Base-by-base conservation (phyloP, 2,888 invertebrate genomes). In the Glaucopsyche alexis region DNA sequence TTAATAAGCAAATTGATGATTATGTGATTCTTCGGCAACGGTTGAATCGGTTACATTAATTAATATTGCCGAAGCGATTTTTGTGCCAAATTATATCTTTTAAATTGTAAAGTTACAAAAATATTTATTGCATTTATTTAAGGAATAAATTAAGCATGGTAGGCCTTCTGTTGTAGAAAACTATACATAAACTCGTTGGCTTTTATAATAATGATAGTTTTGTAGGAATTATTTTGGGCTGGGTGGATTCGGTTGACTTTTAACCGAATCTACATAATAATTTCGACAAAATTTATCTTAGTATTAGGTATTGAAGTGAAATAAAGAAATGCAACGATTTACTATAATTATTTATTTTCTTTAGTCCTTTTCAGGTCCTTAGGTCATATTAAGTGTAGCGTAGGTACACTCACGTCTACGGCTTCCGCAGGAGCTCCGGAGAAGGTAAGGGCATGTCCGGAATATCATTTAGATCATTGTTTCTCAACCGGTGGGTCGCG, bases 191-290 rank as follows among this genome's bases (percentile, higher is more conserved):
- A 45, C 40, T 66, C 11, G 69, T 71, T 72, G 73, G 70, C 71
- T 72, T 71, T 75, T 66, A 72, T 66, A 75, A 75, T 74, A 71
- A 50, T 72, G 72, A 75, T 72, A 52, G 72, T 79, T 82, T 84
- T 86, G 84, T 83, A 82, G 83, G 81, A 74, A 84, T 82, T 84
- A 87, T 86, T 84, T 72, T 79, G 81, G 91, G 91, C 91, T 91
- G 92, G 89, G 87, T 86, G 88, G 88, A 81, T 88, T 87, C 80
- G 74, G 74, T 76, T 71, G 73, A 72, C 75, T 76, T 73, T 70
- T 73, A 76, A 79, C 82, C 47, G 49, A 69, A 86, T 87, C 85
- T 85, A 85, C 79, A 83, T 83, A 85, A 85, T 87, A 81, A 78
- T 81, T 84, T 85, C 86, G 85, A 84, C 84, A 82, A 83, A 76